Conservation (phyloP, 2,113 vertebrate genomes). For the Zeus faber region DNA sequence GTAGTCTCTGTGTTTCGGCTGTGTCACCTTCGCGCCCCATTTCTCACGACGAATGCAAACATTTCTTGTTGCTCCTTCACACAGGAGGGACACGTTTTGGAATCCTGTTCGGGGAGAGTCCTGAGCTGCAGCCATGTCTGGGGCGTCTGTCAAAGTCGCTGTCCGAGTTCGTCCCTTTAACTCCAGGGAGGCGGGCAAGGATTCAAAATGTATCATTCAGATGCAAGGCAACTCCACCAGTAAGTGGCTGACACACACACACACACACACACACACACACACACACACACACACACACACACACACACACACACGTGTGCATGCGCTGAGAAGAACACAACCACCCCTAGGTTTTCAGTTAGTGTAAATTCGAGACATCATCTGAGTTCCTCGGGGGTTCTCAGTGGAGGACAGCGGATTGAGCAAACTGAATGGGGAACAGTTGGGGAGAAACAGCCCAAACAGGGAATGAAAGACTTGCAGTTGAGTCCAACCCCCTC, state of each 20-base stretch:
- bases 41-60: too few species aligned
- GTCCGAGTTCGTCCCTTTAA: slow-evolving; percentile 97
- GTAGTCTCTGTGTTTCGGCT: too few species aligned
- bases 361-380: too few species aligned
- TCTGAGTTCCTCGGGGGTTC: too few species aligned
- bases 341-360: slow-evolving; percentile 18
- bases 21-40: too few species aligned
- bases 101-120: slow-evolving; percentile 39
- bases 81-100: neutral
- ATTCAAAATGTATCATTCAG: slow-evolving; percentile 99
- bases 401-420: slow-evolving; percentile 42
- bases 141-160: slow-evolving; percentile 97
- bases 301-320: neutral
- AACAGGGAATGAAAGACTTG: slow-evolving; percentile 61
- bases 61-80: neutral
- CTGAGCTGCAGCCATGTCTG: slow-evolving; percentile 82
- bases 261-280: slow-evolving; percentile 12
- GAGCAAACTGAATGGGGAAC: slow-evolving; percentile 58
- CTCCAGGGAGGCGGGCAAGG: slow-evolving; percentile 91
- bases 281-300: neutral
- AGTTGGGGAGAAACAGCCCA: slow-evolving; percentile 43
- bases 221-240: slow-evolving; percentile 99
- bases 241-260: slow-evolving; percentile 73
- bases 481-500: slow-evolving; percentile 42
- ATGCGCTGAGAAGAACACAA: slow-evolving; percentile 13